Base-by-base conservation (phyloP, 1,140 invertebrate genomes). In the Pseudomyrmex cubaensis region DNA sequence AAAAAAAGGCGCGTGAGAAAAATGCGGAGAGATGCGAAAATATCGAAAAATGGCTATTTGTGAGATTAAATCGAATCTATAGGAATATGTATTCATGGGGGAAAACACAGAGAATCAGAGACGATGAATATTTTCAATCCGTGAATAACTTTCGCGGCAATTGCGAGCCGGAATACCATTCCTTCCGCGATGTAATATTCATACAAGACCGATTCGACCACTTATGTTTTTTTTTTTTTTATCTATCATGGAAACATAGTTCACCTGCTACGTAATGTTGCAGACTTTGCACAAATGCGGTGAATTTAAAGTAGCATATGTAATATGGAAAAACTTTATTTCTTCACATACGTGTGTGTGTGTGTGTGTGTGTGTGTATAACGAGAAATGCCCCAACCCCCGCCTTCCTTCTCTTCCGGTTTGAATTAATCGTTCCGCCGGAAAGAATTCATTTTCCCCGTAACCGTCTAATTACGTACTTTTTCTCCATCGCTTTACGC, bases 391-490 rank as follows among this genome's bases (percentile, higher is more conserved):
- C 64, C 10, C 2, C 8, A 12, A 61, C 10, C 56, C 13, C 35
- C 25, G 15, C 15, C 13, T 25, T 62, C 52, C 25, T 46, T n/a
- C 35, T 17, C 22, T 56, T 25, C 52, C 25, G 64, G 20, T 15
- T 82, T 35, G 62, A 85, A 89, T 90, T 91, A 91, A 92, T 91
- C 87, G 85, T 90, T 90, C 86, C 86, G 72, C 82, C 83, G 83
- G 87, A 91, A 80, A 89, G 87, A 91, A 91, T 91, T 90, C 88
- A 89, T 91, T 80, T 35, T 88, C 77, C 89, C 63, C 48, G 61
- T 72, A 84, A 86, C 66, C 89, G 83, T 88, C 91, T 91, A 92
- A 92, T 92, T 92, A 91, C 85, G 59, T 54, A 54, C 66, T 78
- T 87, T 87, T 86, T 72, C 20, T 62, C 67, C 48, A 56, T 72